Conservation (phyloP, 1,140 invertebrate species). For the Probaryconus sp. region DNA sequence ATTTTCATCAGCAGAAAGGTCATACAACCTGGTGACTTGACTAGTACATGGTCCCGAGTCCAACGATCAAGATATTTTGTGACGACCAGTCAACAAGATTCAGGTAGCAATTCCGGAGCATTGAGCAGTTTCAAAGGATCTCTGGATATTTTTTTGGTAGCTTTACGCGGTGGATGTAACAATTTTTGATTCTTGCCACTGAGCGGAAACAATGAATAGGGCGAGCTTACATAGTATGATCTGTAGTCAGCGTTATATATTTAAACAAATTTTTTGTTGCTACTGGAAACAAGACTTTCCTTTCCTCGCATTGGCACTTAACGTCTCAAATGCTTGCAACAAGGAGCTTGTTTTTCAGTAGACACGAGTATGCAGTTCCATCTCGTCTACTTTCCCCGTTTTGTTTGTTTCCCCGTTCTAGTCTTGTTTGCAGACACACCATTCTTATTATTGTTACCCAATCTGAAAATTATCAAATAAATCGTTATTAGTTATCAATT, state of each 20-base stretch:
- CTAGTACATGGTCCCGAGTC: slow-evolving; percentile 98
- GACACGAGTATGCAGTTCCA: slow-evolving; percentile 92
- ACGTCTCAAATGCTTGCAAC: slow-evolving; percentile 92
- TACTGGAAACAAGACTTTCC: slow-evolving; percentile 82
- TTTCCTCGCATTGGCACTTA: slow-evolving; percentile 89
- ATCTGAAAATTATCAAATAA: slow-evolving; percentile 87
- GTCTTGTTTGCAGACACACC: slow-evolving; percentile 81
- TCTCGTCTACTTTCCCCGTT: slow-evolving; percentile 86
- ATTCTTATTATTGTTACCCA: slow-evolving; percentile 81
- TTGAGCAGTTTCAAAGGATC: slow-evolving; percentile 99
- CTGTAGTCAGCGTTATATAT: slow-evolving; percentile 83
- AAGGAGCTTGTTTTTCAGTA: slow-evolving; percentile 95
- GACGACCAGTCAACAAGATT: slow-evolving; percentile 99
- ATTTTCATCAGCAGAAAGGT: slow-evolving; percentile 94
- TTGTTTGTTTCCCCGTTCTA: no score
- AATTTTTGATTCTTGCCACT: slow-evolving; percentile 96
- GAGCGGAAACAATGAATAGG: slow-evolving; percentile 95
- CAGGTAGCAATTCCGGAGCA: slow-evolving; percentile 94
- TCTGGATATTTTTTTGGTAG: slow-evolving; percentile 96
- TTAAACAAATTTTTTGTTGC: slow-evolving; percentile 85
- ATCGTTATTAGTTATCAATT: no score
- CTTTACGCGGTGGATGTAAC: slow-evolving; percentile 94
- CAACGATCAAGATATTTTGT: slow-evolving; percentile 99
- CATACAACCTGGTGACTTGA: slow-evolving; percentile 97
- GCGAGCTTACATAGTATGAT: slow-evolving; percentile 81